phyloP scores from a whole-genome alignment of 2,797 vertebrate species.

The Peromyscus melanophrys region DNA sequence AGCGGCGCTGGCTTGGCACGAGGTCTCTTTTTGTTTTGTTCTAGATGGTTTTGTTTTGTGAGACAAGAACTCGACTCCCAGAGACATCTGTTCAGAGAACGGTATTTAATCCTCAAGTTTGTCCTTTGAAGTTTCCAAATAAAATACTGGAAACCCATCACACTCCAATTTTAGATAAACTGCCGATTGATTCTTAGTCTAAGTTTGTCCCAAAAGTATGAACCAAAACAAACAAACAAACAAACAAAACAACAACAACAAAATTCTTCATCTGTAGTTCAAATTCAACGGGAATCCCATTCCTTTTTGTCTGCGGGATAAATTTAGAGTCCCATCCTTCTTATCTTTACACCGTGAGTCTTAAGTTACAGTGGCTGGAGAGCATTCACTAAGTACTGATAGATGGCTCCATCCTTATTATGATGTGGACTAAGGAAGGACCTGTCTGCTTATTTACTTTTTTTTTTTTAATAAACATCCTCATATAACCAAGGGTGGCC shows the following conservation, averaged over 20 bases:
- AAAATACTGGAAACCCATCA: constrained; percentile 8
- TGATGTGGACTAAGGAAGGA: neutral
- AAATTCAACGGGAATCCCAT: neutral
- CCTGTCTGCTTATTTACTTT: neutral
- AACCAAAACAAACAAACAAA: neutral
- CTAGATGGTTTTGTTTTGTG: neutral
- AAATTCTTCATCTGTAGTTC: constrained; percentile 45
- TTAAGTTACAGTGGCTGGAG: constrained; percentile 32
- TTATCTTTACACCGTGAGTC: neutral
- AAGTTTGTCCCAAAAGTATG: neutral
- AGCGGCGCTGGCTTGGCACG: neutral
- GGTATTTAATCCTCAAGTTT: constrained; percentile 12
- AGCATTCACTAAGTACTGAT: constrained; percentile 5
- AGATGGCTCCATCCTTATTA: neutral
- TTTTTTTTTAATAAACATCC: neutral
- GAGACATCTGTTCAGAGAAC: neutral
- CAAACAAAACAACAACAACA: neutral
- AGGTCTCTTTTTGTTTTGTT: neutral
- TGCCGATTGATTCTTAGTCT: neutral
- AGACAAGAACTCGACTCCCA: neutral
- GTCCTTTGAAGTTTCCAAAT: constrained; percentile 21
- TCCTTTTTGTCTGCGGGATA: neutral
- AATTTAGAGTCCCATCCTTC: neutral
- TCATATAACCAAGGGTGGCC: neutral
- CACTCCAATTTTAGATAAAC: constrained; percentile 38